Evolutionary conservation across 2,113 vertebrate species (phyloP).

Genomic region (Benthochromis sp.): DNA sequence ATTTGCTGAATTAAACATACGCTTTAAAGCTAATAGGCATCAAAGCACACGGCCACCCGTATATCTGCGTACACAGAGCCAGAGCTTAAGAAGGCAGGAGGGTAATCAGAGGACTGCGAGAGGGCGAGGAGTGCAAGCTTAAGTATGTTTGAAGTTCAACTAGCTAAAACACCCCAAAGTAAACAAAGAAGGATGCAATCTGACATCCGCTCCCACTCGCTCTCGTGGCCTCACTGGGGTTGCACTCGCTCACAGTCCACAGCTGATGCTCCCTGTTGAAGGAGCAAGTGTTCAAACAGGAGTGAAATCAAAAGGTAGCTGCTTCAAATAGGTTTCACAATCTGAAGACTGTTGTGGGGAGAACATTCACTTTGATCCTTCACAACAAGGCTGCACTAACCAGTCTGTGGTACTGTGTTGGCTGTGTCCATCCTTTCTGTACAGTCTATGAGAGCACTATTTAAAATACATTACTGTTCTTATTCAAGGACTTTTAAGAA

Average conservation of each 20-base stretch:
- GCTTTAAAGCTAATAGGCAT: not conserved
- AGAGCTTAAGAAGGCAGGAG: conserved; percentile 5
- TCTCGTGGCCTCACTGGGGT: not conserved
- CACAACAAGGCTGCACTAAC: not conserved
- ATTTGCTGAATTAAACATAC: not conserved
- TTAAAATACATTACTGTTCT: not conserved
- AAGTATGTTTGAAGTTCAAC: not conserved
- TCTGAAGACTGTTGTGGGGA: not conserved
- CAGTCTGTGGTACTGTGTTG: not conserved
- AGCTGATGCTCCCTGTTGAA: not conserved
- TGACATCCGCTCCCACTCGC: not conserved
- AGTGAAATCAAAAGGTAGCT: not conserved
- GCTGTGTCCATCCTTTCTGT: not conserved
- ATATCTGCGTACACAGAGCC: not conserved
- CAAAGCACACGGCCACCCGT: not conserved
- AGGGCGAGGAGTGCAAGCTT: not conserved
- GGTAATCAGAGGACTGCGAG: not conserved
- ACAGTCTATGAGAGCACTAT: not conserved
- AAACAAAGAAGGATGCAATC: conserved; percentile 16
- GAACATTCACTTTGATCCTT: not conserved
- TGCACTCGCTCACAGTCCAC: not conserved
- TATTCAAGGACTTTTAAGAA: not conserved
- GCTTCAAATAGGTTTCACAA: not conserved
- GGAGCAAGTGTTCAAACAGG: not conserved
- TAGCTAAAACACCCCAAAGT: not conserved